Percentiles rank a stretch among this genome's conserved stretches.
phyloP scores from a whole-genome alignment of 2,797 vertebrate species.

The Cottoperca gobio region DNA sequence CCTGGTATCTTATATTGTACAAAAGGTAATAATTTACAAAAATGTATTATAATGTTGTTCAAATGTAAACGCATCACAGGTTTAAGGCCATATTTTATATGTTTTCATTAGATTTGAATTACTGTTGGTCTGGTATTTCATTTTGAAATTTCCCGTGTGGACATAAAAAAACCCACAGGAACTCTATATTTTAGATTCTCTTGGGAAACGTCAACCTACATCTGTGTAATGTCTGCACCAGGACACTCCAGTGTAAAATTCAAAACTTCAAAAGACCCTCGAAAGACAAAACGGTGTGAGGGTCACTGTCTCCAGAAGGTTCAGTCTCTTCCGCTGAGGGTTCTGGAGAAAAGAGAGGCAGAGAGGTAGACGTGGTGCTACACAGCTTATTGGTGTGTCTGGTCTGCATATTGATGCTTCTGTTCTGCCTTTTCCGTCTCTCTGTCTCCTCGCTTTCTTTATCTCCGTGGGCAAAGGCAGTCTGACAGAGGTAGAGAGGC shows the following conservation, averaged over 20 bases:
- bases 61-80: slow-evolving; percentile 43
- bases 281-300: slow-evolving; percentile 60
- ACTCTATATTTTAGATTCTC: slow-evolving; percentile 29
- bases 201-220: slow-evolving; percentile 56
- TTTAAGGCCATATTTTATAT: slow-evolving; percentile 51
- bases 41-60: slow-evolving; percentile 3
- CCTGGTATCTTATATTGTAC: slow-evolving; percentile 28
- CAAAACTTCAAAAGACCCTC: slow-evolving; percentile 63
- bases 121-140: slow-evolving; percentile 30
- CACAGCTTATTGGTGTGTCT: slow-evolving; percentile 50
- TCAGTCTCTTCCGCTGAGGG: slow-evolving; percentile 57
- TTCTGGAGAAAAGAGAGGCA: slow-evolving; percentile 56
- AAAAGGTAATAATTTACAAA: slow-evolving; percentile 39
- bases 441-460: slow-evolving; percentile 39
- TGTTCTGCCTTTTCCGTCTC: slow-evolving; percentile 42
- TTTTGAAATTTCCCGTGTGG: background rate
- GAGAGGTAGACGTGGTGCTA: slow-evolving; percentile 66
- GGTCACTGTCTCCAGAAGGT: slow-evolving; percentile 48
- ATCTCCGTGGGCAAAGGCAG: slow-evolving; percentile 43
- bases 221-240: slow-evolving; percentile 62
- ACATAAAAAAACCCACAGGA: background rate
- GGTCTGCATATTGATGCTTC: slow-evolving; percentile 49
- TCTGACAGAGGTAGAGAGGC: slow-evolving; percentile 69
- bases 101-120: slow-evolving; percentile 22
- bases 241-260: slow-evolving; percentile 74